phyloP scores from a whole-genome alignment of 2,888 invertebrate species.

The Argyresthia goedartella region DNA sequence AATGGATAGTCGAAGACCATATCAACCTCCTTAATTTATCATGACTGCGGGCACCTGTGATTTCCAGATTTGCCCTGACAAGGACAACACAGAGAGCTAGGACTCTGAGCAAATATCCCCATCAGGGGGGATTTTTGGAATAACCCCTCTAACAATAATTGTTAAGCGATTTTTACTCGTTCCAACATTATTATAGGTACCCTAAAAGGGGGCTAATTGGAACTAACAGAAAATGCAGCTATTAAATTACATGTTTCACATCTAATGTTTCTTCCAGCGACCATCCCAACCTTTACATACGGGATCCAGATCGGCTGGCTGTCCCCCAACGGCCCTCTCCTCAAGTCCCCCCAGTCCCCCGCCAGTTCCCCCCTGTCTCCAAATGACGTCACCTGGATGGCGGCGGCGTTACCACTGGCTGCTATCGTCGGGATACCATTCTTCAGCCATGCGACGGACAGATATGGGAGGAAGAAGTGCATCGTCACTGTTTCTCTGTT shows the following conservation, averaged over 20 bases:
- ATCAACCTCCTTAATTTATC: no score
- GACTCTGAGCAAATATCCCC: no score
- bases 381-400: conserved; percentile 57
- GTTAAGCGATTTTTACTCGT: not conserved
- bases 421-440: conserved; percentile 61
- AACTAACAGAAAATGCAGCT: no score
- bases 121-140: no score
- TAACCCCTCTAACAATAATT: no score
- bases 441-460: conserved; percentile 57
- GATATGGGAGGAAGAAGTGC: conserved; percentile 57
- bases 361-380: conserved; percentile 34
- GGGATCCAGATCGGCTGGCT: conserved; percentile 66
- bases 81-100: no score
- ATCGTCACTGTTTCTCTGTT: conserved; percentile 60
- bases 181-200: no score
- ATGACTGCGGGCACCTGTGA: no score
- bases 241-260: no score
- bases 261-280: conserved; percentile 35
- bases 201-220: no score
- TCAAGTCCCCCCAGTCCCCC: conserved; percentile 37
- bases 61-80: no score
- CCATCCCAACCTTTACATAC: conserved; percentile 59
- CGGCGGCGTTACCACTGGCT: conserved; percentile 59
- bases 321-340: conserved; percentile 54
- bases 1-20: no score